Percentiles rank a stretch among this genome's conserved stretches.
These are phyloP conservation scores for Myripristis jacobus DNA, from an alignment of 2,797 vertebrate genomes.

Conservation along the genomic window DNA sequence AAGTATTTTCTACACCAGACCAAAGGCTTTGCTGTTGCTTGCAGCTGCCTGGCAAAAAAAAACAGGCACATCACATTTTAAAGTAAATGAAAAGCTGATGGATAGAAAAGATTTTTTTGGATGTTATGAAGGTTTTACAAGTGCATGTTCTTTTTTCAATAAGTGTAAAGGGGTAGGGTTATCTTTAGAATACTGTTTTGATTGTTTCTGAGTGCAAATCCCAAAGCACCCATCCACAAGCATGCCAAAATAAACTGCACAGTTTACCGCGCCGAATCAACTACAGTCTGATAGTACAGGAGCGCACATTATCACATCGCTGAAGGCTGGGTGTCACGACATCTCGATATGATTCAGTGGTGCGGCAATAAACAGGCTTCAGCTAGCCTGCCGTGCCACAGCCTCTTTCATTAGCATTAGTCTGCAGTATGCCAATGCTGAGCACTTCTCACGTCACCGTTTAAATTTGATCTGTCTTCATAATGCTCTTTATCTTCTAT, in stretches of 20 bases:
- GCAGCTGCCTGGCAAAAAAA: too few species aligned
- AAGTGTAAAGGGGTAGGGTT: too few species aligned
- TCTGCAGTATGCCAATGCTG: slow-evolving; percentile 9
- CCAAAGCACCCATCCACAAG: background rate
- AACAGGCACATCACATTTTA: too few species aligned
- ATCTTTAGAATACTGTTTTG: too few species aligned
- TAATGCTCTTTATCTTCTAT: slow-evolving; percentile 50
- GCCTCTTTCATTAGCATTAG: slow-evolving; percentile 29
- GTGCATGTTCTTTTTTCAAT: too few species aligned
- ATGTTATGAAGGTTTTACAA: too few species aligned
- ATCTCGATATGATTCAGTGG: slow-evolving; percentile 3
- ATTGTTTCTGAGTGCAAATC: background rate
- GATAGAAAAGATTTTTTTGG: too few species aligned
- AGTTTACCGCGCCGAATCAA: background rate
- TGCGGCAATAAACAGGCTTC: background rate
- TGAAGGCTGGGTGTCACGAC: background rate
- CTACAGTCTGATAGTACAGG: background rate
- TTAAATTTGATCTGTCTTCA: slow-evolving; percentile 47
- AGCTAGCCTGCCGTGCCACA: slow-evolving; percentile 4
- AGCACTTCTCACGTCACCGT: slow-evolving; percentile 27
- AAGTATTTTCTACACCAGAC: slow-evolving; percentile 30
- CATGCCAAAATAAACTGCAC: background rate
- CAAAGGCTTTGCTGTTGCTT: background rate
- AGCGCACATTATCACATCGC: background rate
- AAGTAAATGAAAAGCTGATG: too few species aligned